Evolutionary conservation across 2,797 vertebrate species (phyloP), one percentile per base, ranked within the genome.

Genomic region (Spondyliosoma cantharus): DNA sequence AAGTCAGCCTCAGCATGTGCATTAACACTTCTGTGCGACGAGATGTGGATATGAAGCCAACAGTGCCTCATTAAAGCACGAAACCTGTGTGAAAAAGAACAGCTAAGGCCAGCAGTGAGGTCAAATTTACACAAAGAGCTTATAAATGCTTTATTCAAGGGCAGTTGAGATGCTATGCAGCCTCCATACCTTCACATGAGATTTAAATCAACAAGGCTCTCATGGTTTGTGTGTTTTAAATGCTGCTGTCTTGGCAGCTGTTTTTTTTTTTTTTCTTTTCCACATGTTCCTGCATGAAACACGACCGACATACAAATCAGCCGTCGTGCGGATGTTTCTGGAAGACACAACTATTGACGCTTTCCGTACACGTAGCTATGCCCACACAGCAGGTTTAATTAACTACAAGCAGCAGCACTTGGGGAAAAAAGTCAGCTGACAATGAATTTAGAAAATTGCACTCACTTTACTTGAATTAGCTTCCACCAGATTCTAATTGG

Each of bases 161-260:
- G 52, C 54, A 3, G 25, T 42, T 61, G 45, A 53, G 50, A 74
- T 69, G 32, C 20, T 56, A 32, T 42, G 59, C 67, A 74, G 49
- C 57, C 68, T 70, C 37, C 42, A 22, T 57, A n/a, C 22, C 49
- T 52, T 76, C 59, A 72, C 48, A 7, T 42, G 60, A 73, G 67
- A 78, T 74, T 73, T 74, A 52, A 75, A 76, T 73, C 45, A 64
- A 59, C 64, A 78, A 14, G 24, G 24, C 60, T 24, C 27, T 60
- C 17, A 4, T 60, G 66, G 52, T 71, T 69, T 49, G 24, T 32
- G 27, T 82, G 14, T 71, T 70, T 83, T 61, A 64, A 59, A 75
- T 48, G 43, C 42, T 54, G 58, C 52, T 63, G 43, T 72, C 29
- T 63, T 24, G 3, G 70, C 43, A 50, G 63, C 25, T 57, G 56